Evolutionary conservation across 1,140 invertebrate genomes (phyloP), one percentile per base, ranked within the genome.

Genomic region (Dendrolimus kikuchii): DNA sequence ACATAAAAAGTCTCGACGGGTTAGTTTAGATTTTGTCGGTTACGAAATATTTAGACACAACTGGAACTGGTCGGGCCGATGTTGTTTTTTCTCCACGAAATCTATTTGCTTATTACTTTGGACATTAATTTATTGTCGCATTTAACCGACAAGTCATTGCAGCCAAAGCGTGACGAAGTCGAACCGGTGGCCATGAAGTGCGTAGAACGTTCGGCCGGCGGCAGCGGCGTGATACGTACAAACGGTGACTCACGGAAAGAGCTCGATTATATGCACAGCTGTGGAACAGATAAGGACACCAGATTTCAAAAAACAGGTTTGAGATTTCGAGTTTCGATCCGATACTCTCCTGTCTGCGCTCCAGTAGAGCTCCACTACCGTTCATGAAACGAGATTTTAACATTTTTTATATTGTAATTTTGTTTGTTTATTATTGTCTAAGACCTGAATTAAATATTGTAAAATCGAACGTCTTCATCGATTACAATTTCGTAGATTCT

Each of bases 291-390:
- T 52, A 70, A 66, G 63, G 78, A 86, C 60, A 56, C 42, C 39
- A 63, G 53, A 71, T 64, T 47, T 61, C 62, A 72, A 66, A 74
- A 79, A 86, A 83, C 83, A 76, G 77, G 80, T 86, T 85, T 72
- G 63, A 76, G 72, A 83, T 86, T 86, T 86, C 81, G 83, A 86
- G 80, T 83, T 83, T 82, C 77, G 80, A 85, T 79, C 74, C 80
- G 79, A 86, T 85, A 86, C 77, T 77, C 81, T 82, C 81, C 74
- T 78, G 79, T 82, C 77, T 81, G 67, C 77, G 69, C 75, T 75
- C 68, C 66, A 81, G 70, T 74, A 71, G 75, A 74, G 60, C 64
- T 73, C 62, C 60, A 59, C 54, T 64, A 64, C 56, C 68, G 70
- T 72, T 70, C 62, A 59, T 53, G 51, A 69, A 60, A 70, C 48